Evolutionary conservation across 1,140 invertebrate genomes (phyloP).

Genomic region (Lasaia peninsularis): DNA sequence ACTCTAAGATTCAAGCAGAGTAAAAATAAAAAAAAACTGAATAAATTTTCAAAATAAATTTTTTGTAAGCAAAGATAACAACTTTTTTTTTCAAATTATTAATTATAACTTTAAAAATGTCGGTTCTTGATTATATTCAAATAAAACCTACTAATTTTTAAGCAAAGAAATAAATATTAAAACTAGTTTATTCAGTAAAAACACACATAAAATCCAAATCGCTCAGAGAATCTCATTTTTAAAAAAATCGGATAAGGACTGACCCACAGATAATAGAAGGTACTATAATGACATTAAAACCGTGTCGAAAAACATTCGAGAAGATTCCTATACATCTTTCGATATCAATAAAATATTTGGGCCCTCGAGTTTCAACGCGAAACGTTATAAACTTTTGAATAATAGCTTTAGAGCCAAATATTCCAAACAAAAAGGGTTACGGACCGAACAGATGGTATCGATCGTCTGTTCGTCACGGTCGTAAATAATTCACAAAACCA

Average conservation of each 20-base stretch:
- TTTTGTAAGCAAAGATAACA: no score
- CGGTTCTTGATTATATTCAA: no score
- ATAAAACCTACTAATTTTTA: no score
- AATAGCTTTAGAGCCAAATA: constrained; percentile 64
- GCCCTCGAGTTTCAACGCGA: constrained; percentile 55
- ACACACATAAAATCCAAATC: no score
- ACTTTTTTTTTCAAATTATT: no score
- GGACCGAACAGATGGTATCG: constrained; percentile 67
- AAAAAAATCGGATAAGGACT: neutral
- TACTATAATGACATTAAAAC: constrained; percentile 40
- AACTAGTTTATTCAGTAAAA: no score
- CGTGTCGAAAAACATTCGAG: constrained; percentile 45
- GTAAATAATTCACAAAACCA: constrained; percentile 72
- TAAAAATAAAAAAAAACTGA: no score
- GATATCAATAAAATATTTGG: constrained; percentile 69
- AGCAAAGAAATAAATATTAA: no score
- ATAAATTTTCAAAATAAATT: no score
- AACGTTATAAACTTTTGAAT: constrained; percentile 73
- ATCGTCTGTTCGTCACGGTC: constrained; percentile 67
- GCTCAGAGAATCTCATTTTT: neutral
- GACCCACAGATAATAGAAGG: constrained; percentile 34
- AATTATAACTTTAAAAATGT: no score
- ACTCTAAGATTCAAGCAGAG: no score
- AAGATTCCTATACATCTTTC: constrained; percentile 61
- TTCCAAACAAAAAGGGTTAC: constrained; percentile 72